Evolutionary conservation across 2,888 invertebrate species (phyloP), one percentile per base, ranked within the genome.

Genomic region (Plagiodera versicolora): DNA sequence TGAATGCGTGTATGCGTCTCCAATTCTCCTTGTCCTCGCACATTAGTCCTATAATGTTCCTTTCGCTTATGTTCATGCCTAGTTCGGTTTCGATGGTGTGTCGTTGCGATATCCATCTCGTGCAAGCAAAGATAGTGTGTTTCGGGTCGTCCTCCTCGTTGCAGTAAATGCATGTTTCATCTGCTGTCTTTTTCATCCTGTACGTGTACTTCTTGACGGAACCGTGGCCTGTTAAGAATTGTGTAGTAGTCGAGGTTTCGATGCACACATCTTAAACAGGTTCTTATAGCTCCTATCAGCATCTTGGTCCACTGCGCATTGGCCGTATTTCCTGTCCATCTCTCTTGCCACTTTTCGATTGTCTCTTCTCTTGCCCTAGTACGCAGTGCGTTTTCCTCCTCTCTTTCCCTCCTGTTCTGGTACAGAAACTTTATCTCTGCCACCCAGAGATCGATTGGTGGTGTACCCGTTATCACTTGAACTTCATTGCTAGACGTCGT

Each of bases 381-480:
- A n/a, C n/a, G n/a, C n/a, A n/a, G n/a, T n/a, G n/a, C n/a, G 11
- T 11, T 32, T 10, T 4, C 11, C 32, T 32, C 10, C 32, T 10
- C 18, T 3, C 39, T 5, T 18, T 9, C 11, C 11, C 32, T 9
- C n/a, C n/a, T n/a, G n/a, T n/a, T n/a, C n/a, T n/a, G n/a, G 2
- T 10, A 32, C 10, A 44, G 35, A 4, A 10, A 10, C 14, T 9
- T 39, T 44, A 63, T 56, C 20, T 67, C 63, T 2, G 39, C n/a
- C 16, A 61, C 51, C 20, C 58, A 39, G 1, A 60, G 32, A 5
- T 58, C 52, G 16, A 67, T 63, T 1, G 62, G 64, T 9, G 48
- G 47, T 1, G 16, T 11, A 1, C 59, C 55, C 6, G 62, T 30
- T 0, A 63, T 52, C 8, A 61, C 63, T 30, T 56, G 58, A 19